phyloP scores from a whole-genome alignment of 2,113 vertebrate genomes.

The Loxodonta africana region DNA sequence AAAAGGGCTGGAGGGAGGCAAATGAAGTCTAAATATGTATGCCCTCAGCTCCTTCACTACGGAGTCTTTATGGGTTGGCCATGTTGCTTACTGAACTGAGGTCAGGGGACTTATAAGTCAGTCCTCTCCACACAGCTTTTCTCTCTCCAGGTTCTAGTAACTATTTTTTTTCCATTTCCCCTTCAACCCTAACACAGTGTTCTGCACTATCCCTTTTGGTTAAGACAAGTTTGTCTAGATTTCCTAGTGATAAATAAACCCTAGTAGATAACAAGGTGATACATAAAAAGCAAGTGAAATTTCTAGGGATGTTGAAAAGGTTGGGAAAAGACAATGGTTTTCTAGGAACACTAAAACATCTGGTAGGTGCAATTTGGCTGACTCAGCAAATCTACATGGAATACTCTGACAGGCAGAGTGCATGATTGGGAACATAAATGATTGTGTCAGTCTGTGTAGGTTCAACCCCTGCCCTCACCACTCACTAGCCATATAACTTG shows the following conservation, averaged over 20 bases:
- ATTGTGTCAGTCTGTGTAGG: not conserved
- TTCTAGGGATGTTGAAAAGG: conserved; percentile 8
- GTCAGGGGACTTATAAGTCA: not conserved
- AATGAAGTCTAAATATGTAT: not conserved
- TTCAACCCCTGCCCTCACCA: not conserved
- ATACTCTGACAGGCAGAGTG: not conserved
- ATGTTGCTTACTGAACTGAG: not conserved
- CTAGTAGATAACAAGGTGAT: not conserved
- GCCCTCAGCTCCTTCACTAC: not conserved
- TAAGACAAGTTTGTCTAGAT: not conserved
- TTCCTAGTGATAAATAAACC: conserved; percentile 33
- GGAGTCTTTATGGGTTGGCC: not conserved
- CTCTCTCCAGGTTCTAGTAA: not conserved
- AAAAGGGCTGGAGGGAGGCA: not conserved
- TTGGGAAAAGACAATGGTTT: not conserved
- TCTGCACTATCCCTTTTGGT: too few species aligned
- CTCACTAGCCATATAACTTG: not conserved
- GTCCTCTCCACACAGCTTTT: rapidly evolving
- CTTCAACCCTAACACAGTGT: not conserved
- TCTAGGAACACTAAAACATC: conserved; percentile 37
- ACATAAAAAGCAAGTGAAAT: not conserved
- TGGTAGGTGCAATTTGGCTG: not conserved
- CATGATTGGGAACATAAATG: not conserved
- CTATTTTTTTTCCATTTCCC: rapidly evolving
- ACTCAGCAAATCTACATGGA: not conserved